These are phyloP conservation scores for Andrena camellia DNA, from an alignment of 2,888 invertebrate genomes.

Conservation along the genomic window DNA sequence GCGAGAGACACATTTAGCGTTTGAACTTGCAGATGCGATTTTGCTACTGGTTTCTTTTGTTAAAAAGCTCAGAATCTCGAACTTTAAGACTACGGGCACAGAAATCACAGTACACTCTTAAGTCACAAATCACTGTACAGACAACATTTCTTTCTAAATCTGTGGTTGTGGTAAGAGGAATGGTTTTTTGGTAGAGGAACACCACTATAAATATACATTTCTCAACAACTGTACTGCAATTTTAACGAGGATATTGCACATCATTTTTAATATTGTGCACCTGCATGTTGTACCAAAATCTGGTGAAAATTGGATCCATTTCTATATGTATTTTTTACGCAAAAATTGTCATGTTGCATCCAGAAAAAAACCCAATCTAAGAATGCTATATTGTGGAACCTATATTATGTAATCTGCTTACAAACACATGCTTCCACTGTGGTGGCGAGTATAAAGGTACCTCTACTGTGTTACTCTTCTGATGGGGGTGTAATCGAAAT, in stretches of 20 bases:
- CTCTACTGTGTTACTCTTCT: constrained; percentile 25
- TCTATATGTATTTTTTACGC: not conserved
- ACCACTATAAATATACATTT: constrained; percentile 5
- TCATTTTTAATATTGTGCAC: constrained; percentile 8
- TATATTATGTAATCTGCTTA: constrained; percentile 28
- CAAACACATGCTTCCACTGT: constrained; percentile 46
- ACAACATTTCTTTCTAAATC: not conserved
- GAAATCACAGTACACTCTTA: too few relatives aligned
- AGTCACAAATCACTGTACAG: not conserved
- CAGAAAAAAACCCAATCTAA: constrained; percentile 6
- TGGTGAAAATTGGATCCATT: constrained; percentile 15
- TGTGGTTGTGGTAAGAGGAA: not conserved
- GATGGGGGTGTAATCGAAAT: constrained; percentile 28
- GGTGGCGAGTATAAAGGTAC: constrained; percentile 46
- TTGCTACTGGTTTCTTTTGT: too few relatives aligned
- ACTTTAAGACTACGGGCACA: too few relatives aligned
- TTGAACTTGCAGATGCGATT: too few relatives aligned
- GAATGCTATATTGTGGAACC: constrained; percentile 21
- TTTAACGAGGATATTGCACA: not conserved
- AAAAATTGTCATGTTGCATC: constrained; percentile 7
- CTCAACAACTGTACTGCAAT: not conserved
- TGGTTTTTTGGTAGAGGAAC: not conserved
- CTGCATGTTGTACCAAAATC: constrained; percentile 39
- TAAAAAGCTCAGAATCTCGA: too few relatives aligned
- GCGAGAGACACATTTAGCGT: too few relatives aligned